Conservation (phyloP, 2,888 invertebrate genomes). For the Notodonta dromedarius region DNA sequence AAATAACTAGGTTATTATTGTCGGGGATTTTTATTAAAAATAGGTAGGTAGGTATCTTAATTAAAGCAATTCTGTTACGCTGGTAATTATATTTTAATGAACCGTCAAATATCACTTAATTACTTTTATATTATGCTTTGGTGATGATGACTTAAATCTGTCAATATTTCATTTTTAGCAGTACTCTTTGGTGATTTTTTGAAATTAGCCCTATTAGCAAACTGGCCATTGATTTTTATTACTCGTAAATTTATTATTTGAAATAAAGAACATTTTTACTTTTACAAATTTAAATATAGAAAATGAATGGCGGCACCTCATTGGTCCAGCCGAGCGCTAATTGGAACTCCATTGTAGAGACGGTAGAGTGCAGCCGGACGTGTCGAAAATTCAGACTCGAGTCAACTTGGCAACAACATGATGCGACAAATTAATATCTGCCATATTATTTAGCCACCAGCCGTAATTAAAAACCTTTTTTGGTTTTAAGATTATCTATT, state of each 20-base stretch:
- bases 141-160: too few relatives aligned
- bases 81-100: too few relatives aligned
- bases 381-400: background rate
- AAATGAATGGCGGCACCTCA: background rate
- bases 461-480: too few relatives aligned
- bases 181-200: background rate
- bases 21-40: too few relatives aligned
- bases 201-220: background rate
- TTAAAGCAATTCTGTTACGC: too few relatives aligned
- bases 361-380: background rate
- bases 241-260: background rate
- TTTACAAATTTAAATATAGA: background rate
- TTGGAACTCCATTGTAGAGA: conserved; percentile 3
- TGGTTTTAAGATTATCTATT: too few relatives aligned
- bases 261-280: background rate
- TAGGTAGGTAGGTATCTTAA: too few relatives aligned
- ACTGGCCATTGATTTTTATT: background rate
- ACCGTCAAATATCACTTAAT: too few relatives aligned
- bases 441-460: background rate
- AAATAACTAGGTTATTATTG: too few relatives aligned
- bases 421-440: background rate
- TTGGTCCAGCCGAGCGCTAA: conserved; percentile 2
- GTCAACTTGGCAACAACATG: background rate
- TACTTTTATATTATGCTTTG: too few relatives aligned
- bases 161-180: too few relatives aligned